Evolutionary conservation across 2,888 invertebrate genomes (phyloP).

Genomic region (Cataglyphis cursor): DNA sequence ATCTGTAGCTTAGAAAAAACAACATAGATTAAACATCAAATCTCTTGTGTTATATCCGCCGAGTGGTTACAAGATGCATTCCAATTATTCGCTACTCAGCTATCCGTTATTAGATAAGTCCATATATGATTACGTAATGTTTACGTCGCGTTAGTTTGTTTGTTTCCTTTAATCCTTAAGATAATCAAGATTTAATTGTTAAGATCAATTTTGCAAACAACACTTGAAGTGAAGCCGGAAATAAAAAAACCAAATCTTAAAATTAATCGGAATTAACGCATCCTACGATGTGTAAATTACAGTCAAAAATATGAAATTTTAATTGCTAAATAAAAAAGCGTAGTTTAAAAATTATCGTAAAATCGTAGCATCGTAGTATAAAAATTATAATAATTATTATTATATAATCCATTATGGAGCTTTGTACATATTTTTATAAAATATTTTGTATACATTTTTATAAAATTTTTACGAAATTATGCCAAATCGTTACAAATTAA

Average conservation of each 20-base stretch:
- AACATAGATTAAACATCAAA: background rate
- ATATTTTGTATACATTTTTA: background rate
- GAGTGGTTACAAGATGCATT: background rate
- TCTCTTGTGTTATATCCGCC: background rate
- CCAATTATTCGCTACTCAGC: background rate
- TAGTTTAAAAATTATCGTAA: background rate
- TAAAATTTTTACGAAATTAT: background rate
- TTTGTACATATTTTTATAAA: no score
- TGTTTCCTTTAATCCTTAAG: background rate
- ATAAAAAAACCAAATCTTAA: background rate
- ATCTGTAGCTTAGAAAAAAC: background rate
- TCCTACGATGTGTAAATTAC: background rate
- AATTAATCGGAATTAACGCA: no score
- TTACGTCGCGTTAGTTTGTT: background rate
- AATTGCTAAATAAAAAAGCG: background rate
- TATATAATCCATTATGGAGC: no score
- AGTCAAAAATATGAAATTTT: background rate
- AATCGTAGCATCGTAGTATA: no score
- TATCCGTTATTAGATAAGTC: constrained; percentile 2
- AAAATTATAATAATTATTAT: no score
- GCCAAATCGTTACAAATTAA: no score
- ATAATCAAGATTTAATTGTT: background rate
- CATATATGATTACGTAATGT: background rate
- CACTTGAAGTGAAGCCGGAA: background rate
- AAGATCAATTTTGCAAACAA: background rate